Base-by-base conservation (phyloP, 2,113 vertebrate genomes). In the Riparia riparia region DNA sequence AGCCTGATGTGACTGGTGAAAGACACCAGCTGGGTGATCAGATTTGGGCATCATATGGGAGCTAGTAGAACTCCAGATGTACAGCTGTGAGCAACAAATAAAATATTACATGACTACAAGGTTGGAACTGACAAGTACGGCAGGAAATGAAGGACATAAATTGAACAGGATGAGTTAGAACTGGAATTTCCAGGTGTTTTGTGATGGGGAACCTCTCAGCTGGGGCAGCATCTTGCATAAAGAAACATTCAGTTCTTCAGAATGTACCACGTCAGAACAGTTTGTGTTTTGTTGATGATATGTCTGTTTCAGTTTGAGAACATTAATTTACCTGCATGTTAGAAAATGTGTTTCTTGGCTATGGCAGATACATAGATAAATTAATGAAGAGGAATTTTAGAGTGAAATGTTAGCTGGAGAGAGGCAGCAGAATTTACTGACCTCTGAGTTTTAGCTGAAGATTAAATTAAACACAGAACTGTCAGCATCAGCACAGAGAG, bases 191-290 rank as follows among this genome's bases (percentile, higher is more conserved):
- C 2, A 1, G 5, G 7, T 34, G 7, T 10, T 61, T 37, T 60
- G 57, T 88, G 24, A 34, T 7, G 65, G n/a, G 28, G 20, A 20
- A 54, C 4, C 14, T 22, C 8, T 85, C 29, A 56, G 9, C 1
- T 21, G 22, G 14, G 39, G 9, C 15, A 51, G 61, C 0, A 0
- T 89, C 4, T 2, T 17, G 34, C 0, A 0, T 12, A 25, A 45
- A 25, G 41, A 41, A 22, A 29, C 9, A 32, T 64, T 71, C 18
- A 26, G 7, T 51, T 71, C 31, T 78, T 92, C 32, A 54, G 26
- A 68, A 63, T 74, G 34, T 10, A 50, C 6, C 9, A 0, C 2
- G 5, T 39, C 42, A 70, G 34, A 88, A 39, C 21, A 74, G 10
- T 72, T 60, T 44, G 13, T 28, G 8, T 42, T 32, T 58, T 82